Conservation (phyloP, 2,797 vertebrate species). For the Acanthopagrus latus region DNA sequence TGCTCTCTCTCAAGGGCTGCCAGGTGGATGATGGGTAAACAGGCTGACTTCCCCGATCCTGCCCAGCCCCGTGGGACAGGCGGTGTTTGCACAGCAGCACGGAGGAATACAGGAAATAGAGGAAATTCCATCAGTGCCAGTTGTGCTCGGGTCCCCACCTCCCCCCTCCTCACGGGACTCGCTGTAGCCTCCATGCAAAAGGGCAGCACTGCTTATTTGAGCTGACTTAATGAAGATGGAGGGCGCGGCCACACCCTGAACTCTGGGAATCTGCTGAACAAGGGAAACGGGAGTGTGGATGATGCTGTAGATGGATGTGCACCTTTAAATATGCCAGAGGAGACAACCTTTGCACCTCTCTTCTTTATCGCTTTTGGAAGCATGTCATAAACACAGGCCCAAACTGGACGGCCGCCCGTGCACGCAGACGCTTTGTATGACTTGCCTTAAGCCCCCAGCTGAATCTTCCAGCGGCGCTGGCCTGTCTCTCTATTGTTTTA, state of each 20-base stretch:
- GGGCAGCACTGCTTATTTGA: constrained; percentile 64
- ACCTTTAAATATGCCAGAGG: constrained; percentile 60
- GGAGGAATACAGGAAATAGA: constrained; percentile 80
- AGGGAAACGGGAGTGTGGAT: constrained; percentile 39
- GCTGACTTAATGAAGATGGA: constrained; percentile 69
- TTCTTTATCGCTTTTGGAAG: constrained; percentile 57
- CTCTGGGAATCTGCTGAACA: constrained; percentile 70
- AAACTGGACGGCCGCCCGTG: constrained; percentile 23
- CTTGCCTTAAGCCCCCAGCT: constrained; percentile 44
- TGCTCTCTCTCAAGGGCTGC: constrained; percentile 74
- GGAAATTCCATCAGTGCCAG: constrained; percentile 78
- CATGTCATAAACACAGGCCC: constrained; percentile 38
- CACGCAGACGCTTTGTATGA: constrained; percentile 37
- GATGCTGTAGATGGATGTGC: constrained; percentile 43
- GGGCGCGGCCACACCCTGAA: constrained; percentile 41
- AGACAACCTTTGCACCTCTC: constrained; percentile 43
- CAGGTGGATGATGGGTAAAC: constrained; percentile 83
- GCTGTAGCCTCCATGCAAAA: constrained; percentile 28
- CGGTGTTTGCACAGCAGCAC: constrained; percentile 77
- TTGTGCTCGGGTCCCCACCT: constrained; percentile 35
- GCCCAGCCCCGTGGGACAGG: constrained; percentile 66
- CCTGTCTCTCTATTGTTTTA: constrained; percentile 42
- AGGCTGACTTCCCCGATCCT: constrained; percentile 68
- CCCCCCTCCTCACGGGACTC: constrained; percentile 1
- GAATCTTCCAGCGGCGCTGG: constrained; percentile 43